phyloP scores from a whole-genome alignment of 2,113 vertebrate species.

The Xiphias gladius region DNA sequence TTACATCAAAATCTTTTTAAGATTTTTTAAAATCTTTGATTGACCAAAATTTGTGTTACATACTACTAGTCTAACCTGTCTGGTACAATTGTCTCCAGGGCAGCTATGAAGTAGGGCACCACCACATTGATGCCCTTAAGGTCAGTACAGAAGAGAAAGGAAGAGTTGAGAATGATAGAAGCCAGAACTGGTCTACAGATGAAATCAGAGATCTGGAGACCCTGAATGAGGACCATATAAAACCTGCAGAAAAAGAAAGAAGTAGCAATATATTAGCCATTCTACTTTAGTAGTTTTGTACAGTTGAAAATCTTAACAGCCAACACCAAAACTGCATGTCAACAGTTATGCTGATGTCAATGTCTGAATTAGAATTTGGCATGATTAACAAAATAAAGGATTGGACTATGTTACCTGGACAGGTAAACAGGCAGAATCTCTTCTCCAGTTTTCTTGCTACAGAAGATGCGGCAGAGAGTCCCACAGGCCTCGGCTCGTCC shows the following conservation, averaged over 20 bases:
- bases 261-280: background rate
- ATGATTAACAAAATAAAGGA: background rate
- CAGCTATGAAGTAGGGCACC: slow-evolving; percentile 97
- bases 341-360: background rate
- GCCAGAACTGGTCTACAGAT: slow-evolving; percentile 95
- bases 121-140: slow-evolving; percentile 96
- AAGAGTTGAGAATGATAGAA: slow-evolving; percentile 96
- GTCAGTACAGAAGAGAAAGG: slow-evolving; percentile 96
- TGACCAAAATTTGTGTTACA: background rate
- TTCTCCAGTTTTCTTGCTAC: slow-evolving; percentile 99
- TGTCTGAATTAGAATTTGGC: background rate
- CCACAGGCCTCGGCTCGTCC: slow-evolving; percentile 96
- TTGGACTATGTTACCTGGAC: slow-evolving; percentile 88
- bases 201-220: slow-evolving; percentile 96
- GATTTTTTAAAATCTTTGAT: no score
- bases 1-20: no score
- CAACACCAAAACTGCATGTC: background rate
- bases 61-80: slow-evolving; percentile 87
- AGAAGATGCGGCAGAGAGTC: slow-evolving; percentile 96
- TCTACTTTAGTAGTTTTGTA: background rate
- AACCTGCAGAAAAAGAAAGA: slow-evolving; percentile 86
- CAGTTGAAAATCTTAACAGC: background rate
- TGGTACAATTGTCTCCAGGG: slow-evolving; percentile 95
- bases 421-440: slow-evolving; percentile 97
- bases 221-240: slow-evolving; percentile 99